A percentile compares a stretch with the other conserved stretches of the same genome.
phyloP scores from a whole-genome alignment of 2,888 invertebrate genomes.

The Temnothorax rugatulus region DNA sequence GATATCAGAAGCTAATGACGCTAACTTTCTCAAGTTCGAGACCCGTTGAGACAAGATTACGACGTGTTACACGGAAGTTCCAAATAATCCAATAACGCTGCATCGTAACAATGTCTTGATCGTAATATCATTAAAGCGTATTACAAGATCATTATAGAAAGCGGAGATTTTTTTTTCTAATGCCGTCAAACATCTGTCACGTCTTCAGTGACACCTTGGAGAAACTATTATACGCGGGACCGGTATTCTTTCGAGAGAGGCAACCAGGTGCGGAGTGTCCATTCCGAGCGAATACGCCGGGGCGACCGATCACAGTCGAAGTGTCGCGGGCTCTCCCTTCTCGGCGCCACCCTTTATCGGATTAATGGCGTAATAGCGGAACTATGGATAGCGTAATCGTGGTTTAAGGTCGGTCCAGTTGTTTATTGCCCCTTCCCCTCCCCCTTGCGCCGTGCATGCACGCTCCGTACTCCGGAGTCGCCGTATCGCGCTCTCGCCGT shows the following conservation, averaged over 20 bases:
- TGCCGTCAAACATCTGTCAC: neutral
- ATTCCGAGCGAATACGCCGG: neutral
- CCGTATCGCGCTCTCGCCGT: slow-evolving; percentile 47
- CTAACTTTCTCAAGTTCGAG: slow-evolving; percentile 22
- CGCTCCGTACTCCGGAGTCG: neutral
- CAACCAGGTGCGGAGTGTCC: neutral
- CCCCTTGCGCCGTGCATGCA: slow-evolving; percentile 40
- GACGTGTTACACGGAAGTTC: neutral
- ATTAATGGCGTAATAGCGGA: slow-evolving; percentile 50
- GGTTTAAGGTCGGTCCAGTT: slow-evolving; percentile 53
- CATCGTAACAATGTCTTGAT: slow-evolving; percentile 23
- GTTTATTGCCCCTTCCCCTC: slow-evolving; percentile 57
- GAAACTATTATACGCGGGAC: neutral
- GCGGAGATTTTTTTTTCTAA: neutral
- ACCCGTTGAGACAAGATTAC: slow-evolving; percentile 40
- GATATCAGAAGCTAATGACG: neutral
- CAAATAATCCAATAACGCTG: slow-evolving; percentile 27
- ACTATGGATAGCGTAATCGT: slow-evolving; percentile 36
- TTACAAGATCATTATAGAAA: neutral
- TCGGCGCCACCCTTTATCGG: slow-evolving; percentile 12
- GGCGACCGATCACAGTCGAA: neutral
- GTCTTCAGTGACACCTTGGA: neutral
- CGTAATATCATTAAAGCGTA: neutral
- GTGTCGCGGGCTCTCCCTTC: neutral
- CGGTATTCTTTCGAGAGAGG: neutral